Base-by-base conservation (phyloP, 2,888 invertebrate genomes). In the Lasioglossum lativentre region DNA sequence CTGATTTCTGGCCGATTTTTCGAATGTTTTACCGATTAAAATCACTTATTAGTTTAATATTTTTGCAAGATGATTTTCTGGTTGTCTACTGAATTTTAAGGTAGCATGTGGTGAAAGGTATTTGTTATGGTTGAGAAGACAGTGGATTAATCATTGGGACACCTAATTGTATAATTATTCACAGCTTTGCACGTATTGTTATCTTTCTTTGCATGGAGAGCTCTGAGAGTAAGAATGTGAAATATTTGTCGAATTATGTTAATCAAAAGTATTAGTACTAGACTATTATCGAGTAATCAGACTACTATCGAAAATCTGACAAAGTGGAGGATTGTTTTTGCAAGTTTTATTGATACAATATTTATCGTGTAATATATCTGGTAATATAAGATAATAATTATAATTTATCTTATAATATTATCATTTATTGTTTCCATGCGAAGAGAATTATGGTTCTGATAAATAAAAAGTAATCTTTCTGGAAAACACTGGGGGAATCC, bases 121-220 rank as follows among this genome's bases (percentile, higher is more conserved):
- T 56, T 56, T n/a, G 56, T n/a, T 63, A 63, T 63, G 30, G 63
- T 63, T 63, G 16, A 30, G 30, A 30, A 16, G 19, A 6, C 63
- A 63, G 63, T 63, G 63, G 63, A 63, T 63, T 19, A 63, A 63
- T 63, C 14, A 63, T 19, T 63, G 16, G 30, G 16, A 16, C 19
- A 30, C 30, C 30, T 63, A 19, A 63, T 30, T 63, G 27, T 30
- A 16, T 16, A 30, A 59, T 59, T 14, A 27, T 27, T 63, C 19
- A 30, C 63, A 63, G 63, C 63, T 63, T 30, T 30, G 63, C 30
- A 63, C 19, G 63, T 30, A 19, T 63, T 30, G 19, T 63, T 63
- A 30, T 19, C 40, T n/a, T 71, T 71, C 40, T 71, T 27, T 27
- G 70, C 40, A 71, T 71, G 40, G 42, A 70, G 38, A 70, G 70